Conservation (phyloP, 2,113 vertebrate genomes). For the Pelecanoides urinatrix region DNA sequence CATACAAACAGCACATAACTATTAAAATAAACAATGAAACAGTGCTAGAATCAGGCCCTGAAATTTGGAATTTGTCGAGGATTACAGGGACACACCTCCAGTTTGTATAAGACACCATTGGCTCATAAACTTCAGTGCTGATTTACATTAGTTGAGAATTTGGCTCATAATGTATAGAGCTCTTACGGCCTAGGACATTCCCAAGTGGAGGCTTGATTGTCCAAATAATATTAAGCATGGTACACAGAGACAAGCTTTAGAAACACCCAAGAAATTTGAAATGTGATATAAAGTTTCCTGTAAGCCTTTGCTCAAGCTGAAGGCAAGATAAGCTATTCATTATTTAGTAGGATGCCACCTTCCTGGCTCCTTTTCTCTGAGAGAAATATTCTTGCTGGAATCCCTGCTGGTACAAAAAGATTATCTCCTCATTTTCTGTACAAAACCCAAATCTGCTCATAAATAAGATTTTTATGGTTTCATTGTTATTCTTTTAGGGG, state of each 20-base stretch:
- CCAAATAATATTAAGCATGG: background rate
- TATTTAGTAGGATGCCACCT: constrained; percentile 59
- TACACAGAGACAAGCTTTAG: background rate
- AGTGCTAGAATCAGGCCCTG: background rate
- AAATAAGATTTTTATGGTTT: background rate
- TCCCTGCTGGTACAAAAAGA: constrained; percentile 1
- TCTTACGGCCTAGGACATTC: background rate
- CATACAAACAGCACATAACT: background rate
- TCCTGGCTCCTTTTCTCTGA: background rate
- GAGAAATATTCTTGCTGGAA: constrained; percentile 20
- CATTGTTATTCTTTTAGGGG: background rate
- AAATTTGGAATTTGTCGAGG: background rate
- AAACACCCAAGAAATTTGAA: constrained; percentile 24
- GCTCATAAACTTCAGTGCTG: background rate
- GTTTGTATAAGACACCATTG: background rate
- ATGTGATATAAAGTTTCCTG: constrained; percentile 40
- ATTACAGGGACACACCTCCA: background rate
- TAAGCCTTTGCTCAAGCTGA: constrained; percentile 39
- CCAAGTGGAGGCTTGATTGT: background rate
- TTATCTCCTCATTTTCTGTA: background rate
- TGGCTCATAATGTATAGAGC: background rate
- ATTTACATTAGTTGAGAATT: background rate
- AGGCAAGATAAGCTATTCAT: constrained; percentile 48
- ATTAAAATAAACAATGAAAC: background rate
- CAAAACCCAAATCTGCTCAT: background rate